These are phyloP conservation scores for Bombus haemorrhoidalis DNA, from an alignment of 1,140 invertebrate genomes.

Conservation along the genomic window DNA sequence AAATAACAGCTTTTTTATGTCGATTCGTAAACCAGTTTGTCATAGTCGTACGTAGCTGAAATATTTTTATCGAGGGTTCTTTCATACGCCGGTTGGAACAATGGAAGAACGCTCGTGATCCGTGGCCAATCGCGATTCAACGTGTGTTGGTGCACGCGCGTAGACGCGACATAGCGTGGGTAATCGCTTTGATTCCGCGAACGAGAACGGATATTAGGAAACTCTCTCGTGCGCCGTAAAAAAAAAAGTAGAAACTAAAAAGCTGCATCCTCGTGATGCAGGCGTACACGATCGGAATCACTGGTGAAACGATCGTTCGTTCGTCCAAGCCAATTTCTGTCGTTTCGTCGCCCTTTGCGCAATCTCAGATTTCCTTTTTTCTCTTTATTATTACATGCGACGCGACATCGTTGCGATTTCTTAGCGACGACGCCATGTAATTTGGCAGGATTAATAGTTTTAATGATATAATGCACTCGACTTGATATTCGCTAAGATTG, in stretches of 20 bases:
- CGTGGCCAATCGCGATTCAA: slow-evolving; percentile 54
- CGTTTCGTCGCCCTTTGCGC: slow-evolving; percentile 1
- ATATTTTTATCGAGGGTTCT: background rate
- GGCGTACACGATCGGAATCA: slow-evolving; percentile 65
- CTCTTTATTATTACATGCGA: background rate
- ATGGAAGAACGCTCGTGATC: slow-evolving; percentile 27
- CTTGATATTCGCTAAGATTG: background rate
- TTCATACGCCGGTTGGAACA: background rate
- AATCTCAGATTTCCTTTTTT: background rate
- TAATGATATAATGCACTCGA: too few relatives aligned
- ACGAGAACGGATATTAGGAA: slow-evolving; percentile 81
- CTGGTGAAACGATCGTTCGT: slow-evolving; percentile 61
- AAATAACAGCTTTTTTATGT: background rate
- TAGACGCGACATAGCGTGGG: slow-evolving; percentile 71
- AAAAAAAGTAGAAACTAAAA: slow-evolving; percentile 78
- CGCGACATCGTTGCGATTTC: background rate
- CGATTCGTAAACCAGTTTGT: background rate
- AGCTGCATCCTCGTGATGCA: slow-evolving; percentile 73
- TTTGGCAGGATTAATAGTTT: background rate
- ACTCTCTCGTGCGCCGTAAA: slow-evolving; percentile 73
- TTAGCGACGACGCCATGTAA: background rate
- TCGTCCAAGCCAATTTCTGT: slow-evolving; percentile 11
- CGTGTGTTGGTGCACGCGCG: slow-evolving; percentile 41
- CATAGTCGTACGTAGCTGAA: too few relatives aligned
- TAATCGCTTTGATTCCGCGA: slow-evolving; percentile 80